A percentile compares a stretch with the other conserved stretches of the same genome.
phyloP scores from a whole-genome alignment of 2,797 vertebrate species.

The Channa striata region DNA sequence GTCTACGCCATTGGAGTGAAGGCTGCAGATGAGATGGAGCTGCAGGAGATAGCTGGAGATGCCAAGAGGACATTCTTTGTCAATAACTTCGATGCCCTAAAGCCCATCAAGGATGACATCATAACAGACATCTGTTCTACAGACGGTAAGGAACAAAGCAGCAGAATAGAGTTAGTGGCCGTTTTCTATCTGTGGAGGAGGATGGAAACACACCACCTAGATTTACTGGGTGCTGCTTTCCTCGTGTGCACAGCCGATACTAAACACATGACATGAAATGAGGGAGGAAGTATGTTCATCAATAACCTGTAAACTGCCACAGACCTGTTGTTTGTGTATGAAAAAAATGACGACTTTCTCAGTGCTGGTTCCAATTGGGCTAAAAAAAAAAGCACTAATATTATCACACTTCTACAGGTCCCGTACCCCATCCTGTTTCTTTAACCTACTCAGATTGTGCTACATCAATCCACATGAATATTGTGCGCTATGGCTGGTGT shows the following conservation, averaged over 20 bases:
- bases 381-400: too few species aligned
- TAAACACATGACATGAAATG: too few species aligned
- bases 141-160: slow-evolving; percentile 80
- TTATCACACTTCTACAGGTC: not conserved
- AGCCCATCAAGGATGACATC: slow-evolving; percentile 84
- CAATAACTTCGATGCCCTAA: slow-evolving; percentile 86
- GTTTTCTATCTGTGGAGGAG: not conserved
- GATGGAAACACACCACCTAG: not conserved
- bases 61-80: slow-evolving; percentile 83
- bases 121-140: slow-evolving; percentile 86
- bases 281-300: too few species aligned
- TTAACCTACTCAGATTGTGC: too few species aligned
- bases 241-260: not conserved
- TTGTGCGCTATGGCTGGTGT: not conserved
- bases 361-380: too few species aligned
- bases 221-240: too few species aligned
- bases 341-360: too few species aligned
- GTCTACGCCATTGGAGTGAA: slow-evolving; percentile 88
- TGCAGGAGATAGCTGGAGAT: slow-evolving; percentile 80
- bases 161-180: not conserved
- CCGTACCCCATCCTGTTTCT: not conserved
- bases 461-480: too few species aligned
- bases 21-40: slow-evolving; percentile 66
- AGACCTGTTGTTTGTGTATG: too few species aligned
- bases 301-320: too few species aligned